Evolutionary conservation across 1,140 invertebrate species (phyloP).

Genomic region (Mercenaria mercenaria): DNA sequence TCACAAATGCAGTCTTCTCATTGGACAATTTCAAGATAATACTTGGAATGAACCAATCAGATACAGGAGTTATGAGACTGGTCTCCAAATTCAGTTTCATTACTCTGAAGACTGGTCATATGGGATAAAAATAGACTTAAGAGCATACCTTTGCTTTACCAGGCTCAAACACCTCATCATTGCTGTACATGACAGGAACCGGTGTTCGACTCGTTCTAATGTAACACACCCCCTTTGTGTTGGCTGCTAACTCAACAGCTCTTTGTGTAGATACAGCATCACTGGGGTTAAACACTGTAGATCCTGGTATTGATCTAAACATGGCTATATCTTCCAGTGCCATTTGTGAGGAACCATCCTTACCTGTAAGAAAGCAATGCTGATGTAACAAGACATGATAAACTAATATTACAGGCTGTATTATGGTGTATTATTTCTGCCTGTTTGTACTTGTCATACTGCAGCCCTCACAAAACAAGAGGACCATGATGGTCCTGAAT

Average conservation of each 20-base stretch:
- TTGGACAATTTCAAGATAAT: no score
- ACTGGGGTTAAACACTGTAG: conserved; percentile 98
- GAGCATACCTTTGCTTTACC: conserved; percentile 88
- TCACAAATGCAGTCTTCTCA: no score
- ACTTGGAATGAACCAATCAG: not conserved
- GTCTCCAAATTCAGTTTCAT: no score
- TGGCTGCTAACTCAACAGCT: conserved; percentile 98
- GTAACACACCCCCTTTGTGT: conserved; percentile 98
- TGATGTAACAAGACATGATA: no score
- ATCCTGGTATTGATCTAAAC: conserved; percentile 96
- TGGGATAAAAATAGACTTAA: not conserved
- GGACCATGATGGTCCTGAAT: no score
- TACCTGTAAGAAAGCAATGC: no score
- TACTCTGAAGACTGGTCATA: no score
- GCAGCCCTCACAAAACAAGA: no score
- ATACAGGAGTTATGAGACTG: no score
- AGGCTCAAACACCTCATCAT: conserved; percentile 93
- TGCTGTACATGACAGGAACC: conserved; percentile 95
- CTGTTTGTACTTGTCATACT: no score
- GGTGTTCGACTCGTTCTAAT: conserved; percentile 97
- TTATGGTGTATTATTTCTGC: no score
- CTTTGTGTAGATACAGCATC: conserved; percentile 98
- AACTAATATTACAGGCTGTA: no score
- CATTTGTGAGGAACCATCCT: conserved; percentile 99
- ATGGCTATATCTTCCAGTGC: conserved; percentile 98